phyloP scores from a whole-genome alignment of 2,113 vertebrate genomes.

The Shinisaurus crocodilurus region DNA sequence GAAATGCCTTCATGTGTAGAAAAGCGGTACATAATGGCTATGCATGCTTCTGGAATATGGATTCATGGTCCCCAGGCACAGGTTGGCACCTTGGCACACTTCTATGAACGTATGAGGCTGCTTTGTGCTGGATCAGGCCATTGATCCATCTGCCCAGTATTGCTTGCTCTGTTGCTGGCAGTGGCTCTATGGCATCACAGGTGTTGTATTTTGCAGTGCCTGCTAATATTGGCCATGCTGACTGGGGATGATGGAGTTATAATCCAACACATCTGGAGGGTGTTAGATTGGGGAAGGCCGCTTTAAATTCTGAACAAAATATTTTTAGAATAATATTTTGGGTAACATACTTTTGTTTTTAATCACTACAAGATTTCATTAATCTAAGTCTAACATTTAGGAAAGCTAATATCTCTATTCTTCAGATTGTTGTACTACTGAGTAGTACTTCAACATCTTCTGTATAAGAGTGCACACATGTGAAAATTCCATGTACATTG shows the following conservation, averaged over 20 bases:
- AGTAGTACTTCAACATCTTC: not conserved
- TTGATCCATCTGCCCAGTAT: not conserved
- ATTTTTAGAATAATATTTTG: no score
- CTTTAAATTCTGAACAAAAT: no score
- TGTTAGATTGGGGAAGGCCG: no score
- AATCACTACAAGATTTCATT: not conserved
- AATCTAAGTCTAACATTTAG: not conserved
- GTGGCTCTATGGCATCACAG: not conserved
- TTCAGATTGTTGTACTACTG: not conserved
- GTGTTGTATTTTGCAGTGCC: not conserved
- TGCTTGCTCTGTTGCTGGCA: not conserved
- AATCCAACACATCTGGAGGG: no score
- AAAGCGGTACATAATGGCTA: not conserved
- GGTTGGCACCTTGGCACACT: not conserved
- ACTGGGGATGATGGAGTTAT: no score
- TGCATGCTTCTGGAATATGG: not conserved
- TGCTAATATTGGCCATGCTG: not conserved
- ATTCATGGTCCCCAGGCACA: no score
- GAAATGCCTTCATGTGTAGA: not conserved
- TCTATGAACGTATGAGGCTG: not conserved
- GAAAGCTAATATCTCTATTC: not conserved
- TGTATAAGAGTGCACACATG: not conserved
- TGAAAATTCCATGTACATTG: not conserved
- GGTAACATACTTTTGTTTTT: not conserved
- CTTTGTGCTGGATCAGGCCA: no score